Percentiles rank a stretch among this genome's conserved stretches.
phyloP scores from a whole-genome alignment of 2,113 vertebrate species.

The Regulus satrapa region DNA sequence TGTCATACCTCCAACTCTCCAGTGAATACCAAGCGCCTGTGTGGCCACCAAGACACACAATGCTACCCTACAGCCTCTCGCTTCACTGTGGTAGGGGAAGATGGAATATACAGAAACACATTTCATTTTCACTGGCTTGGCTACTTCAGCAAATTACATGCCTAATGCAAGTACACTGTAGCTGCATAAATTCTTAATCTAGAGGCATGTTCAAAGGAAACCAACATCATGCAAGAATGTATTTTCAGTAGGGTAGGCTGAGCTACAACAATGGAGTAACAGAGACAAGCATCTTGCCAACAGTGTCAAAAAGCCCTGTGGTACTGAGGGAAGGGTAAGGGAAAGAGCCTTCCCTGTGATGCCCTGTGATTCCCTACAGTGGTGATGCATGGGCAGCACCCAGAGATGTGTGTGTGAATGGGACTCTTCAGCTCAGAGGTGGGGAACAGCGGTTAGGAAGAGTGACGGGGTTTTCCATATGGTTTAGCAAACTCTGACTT shows the following conservation, averaged over 20 bases:
- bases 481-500: background rate
- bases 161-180: background rate
- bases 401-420: background rate
- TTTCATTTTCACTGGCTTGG: conserved; percentile 22
- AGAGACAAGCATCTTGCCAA: conserved; percentile 24
- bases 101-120: background rate
- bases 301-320: background rate
- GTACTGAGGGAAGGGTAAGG: background rate
- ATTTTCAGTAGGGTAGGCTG: conserved; percentile 15
- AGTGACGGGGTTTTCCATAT: background rate
- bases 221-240: conserved; percentile 17
- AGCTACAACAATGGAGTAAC: conserved; percentile 6
- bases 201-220: conserved; percentile 32
- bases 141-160: background rate
- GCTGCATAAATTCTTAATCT: conserved; percentile 21
- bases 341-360: background rate
- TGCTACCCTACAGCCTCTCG: conserved; percentile 43
- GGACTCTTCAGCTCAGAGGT: background rate
- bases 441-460: background rate
- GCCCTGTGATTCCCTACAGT: too few relatives aligned
- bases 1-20: conserved; percentile 65
- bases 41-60: conserved; percentile 64
- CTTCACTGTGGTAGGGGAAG: conserved; percentile 30
- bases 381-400: background rate
- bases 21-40: conserved; percentile 68